Evolutionary conservation across 2,888 invertebrate genomes (phyloP), one percentile per base, ranked within the genome.

Genomic region (Eumerus sabulonum): DNA sequence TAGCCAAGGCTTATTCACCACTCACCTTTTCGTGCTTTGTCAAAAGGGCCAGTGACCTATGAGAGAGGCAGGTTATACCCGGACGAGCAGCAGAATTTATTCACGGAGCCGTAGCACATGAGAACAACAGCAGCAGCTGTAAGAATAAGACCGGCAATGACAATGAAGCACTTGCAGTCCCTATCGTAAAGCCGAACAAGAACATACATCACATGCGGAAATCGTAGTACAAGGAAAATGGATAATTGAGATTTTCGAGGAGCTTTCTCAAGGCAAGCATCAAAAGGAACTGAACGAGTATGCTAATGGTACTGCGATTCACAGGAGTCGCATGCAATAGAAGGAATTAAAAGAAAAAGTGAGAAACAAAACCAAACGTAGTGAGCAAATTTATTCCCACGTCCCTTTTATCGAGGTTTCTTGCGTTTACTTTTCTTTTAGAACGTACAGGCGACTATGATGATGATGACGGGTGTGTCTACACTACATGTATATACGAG

Each of bases 1-100:
- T n/a, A n/a, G n/a, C n/a, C n/a, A n/a, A n/a, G n/a, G n/a, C n/a
- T n/a, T n/a, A n/a, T n/a, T n/a, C n/a, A n/a, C n/a, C n/a, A n/a
- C 17, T 36, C 19, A 19, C 47, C 42, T 13, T 64, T 13, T 45
- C 53, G 50, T 18, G 38, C 40, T 50, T 16, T 45, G 14, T 53
- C 11, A 47, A 13, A 73, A 53, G 56, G 16, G 79, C 50, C 79
- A 68, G 59, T 79, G 79, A 79, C 79, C 79, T 60, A 27, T 45
- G 59, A 47, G 59, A 68, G 72, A 63, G 60, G 73, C 63, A 73
- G 60, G 54, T 79, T 27, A 57, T 14, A 59, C 9, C 56, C 47
- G 51, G 59, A 13, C 16, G 54, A 42, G 27, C 50, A 74, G 54
- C 36, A 62, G 48, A 62, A 68, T 16, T 53, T 53, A 11, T 36